Evolutionary conservation across 1,140 invertebrate genomes (phyloP), one percentile per base, ranked within the genome.

Genomic region (Trichonephila clavipes): DNA sequence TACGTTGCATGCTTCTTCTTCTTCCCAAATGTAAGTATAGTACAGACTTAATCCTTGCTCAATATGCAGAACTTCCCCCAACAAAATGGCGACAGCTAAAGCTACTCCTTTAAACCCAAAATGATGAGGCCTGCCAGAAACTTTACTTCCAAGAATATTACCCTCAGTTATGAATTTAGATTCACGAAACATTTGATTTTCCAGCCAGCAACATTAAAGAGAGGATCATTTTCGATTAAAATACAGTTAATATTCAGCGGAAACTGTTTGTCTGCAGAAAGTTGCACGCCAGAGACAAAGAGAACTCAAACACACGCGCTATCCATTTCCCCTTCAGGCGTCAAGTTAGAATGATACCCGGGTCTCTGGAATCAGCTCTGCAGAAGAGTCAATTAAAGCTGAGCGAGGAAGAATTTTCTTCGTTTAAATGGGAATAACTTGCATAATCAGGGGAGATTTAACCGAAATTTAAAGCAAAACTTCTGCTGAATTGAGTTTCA

Each of bases 151-250:
- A 93, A 93, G 86, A 93, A 93, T 88, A 93, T 93, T 88, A 93
- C 85, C 85, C 83, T 1, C 83, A 88, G 85, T 93, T 93, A 93
- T 88, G 92, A 88, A 93, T 92, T 92, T 92, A 92, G 69, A 93
- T 93, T 93, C 92, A 93, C 92, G 92, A 88, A 93, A 88, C 92
- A 93, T 93, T 93, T 93, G 92, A 93, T 93, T 93, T 93, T 93
- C 85, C 92, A 51, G 44, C 77, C 44, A 18, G 19, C 91, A 61
- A 81, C 82, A 92, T 92, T 92, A 92, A 87, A 87, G 92, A 88
- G 92, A 88, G 92, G 85, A 93, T 93, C 92, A 93, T 88, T 88
- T 93, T 66, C 92, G 92, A 93, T 93, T 93, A 93, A 93, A 93
- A 93, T 93, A 93, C 92, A 93, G 92, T 93, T 93, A 93, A 93